Percentiles rank a stretch among this genome's conserved stretches.
Evolutionary conservation across 2,888 invertebrate genomes (phyloP).

Genomic region (Apodemia mormo): DNA sequence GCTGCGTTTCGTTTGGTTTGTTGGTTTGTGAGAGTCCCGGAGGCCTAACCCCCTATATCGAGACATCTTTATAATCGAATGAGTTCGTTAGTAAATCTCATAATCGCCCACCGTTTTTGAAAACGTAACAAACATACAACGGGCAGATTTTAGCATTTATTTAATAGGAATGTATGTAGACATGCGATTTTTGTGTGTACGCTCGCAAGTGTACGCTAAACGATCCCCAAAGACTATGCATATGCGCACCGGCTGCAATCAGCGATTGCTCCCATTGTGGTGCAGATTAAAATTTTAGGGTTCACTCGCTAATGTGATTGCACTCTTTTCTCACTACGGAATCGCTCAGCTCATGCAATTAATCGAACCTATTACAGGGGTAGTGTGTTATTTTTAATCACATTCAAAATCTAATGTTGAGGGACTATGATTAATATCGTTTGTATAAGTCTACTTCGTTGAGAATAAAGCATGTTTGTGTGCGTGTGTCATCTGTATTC

Average conservation of each 20-base stretch:
- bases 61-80: too few species aligned
- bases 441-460: background rate
- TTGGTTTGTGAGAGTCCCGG: too few species aligned
- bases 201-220: slow-evolving; percentile 64
- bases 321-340: slow-evolving; percentile 66
- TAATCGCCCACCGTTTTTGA: too few species aligned
- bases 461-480: background rate
- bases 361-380: slow-evolving; percentile 65
- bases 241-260: slow-evolving; percentile 76
- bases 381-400: slow-evolving; percentile 72
- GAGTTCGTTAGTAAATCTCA: too few species aligned
- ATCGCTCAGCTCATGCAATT: slow-evolving; percentile 59
- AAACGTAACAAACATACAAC: too few species aligned
- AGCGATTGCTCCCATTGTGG: slow-evolving; percentile 76
- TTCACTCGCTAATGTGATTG: slow-evolving; percentile 81
- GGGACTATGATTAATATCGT: background rate
- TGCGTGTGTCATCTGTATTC: too few species aligned
- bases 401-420: slow-evolving; percentile 38
- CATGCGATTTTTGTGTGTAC: slow-evolving; percentile 26
- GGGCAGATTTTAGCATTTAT: too few species aligned
- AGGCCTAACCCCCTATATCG: too few species aligned
- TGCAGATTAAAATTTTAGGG: slow-evolving; percentile 81
- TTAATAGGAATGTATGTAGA: too few species aligned
- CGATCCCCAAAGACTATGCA: slow-evolving; percentile 81
- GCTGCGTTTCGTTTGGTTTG: too few species aligned